These are phyloP conservation scores for Thymallus thymallus DNA, from an alignment of 2,113 vertebrate species.

Conservation along the genomic window DNA sequence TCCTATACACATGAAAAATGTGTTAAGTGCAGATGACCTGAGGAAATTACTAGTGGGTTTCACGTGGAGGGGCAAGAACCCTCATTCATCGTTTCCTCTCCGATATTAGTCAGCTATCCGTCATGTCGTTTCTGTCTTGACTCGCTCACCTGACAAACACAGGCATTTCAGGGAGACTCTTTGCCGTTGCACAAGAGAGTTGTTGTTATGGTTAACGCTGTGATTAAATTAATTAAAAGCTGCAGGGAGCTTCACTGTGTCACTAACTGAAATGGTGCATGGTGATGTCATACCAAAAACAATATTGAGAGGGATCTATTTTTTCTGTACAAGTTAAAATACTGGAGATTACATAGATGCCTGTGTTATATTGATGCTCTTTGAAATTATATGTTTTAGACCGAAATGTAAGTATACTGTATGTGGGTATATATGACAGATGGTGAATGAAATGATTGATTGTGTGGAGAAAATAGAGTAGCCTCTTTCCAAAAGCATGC, in stretches of 20 bases:
- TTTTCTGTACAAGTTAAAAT: too few relatives aligned
- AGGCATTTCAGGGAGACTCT: not conserved
- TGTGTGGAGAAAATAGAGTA: conserved; percentile 8
- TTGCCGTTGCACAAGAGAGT: not conserved
- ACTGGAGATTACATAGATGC: too few relatives aligned
- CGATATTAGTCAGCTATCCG: conserved; percentile 34
- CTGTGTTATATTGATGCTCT: too few relatives aligned
- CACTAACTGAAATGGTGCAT: not conserved
- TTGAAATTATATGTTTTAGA: too few relatives aligned
- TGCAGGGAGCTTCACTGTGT: not conserved
- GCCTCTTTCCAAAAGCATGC: conserved; percentile 26
- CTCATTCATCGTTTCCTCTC: conserved; percentile 24
- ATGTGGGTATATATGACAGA: not conserved
- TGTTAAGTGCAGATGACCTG: conserved; percentile 35
- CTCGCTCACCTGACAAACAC: not conserved
- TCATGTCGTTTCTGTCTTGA: conserved; percentile 12
- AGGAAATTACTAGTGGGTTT: conserved; percentile 45
- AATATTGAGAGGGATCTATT: too few relatives aligned
- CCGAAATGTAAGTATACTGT: too few relatives aligned
- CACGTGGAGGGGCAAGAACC: conserved; percentile 27
- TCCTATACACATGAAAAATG: conserved; percentile 34
- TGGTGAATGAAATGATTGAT: not conserved
- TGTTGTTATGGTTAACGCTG: conserved; percentile 12
- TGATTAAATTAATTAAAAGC: conserved; percentile 12
- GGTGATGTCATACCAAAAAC: too few relatives aligned